A percentile compares a stretch with the other conserved stretches of the same genome.
Evolutionary conservation across 2,888 invertebrate genomes (phyloP).

Genomic region (Muschampia plurimacula): DNA sequence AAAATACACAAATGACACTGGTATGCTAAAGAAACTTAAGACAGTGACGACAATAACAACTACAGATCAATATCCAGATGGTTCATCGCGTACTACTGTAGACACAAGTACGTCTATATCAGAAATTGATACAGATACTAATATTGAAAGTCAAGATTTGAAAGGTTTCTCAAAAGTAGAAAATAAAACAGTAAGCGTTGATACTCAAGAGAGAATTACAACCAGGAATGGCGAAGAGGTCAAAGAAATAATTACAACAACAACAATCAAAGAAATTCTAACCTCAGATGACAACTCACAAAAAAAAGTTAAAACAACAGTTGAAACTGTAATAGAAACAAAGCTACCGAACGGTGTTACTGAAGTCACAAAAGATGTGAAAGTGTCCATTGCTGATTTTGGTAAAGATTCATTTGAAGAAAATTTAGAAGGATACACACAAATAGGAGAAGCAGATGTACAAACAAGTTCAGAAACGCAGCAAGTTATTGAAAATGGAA

Average conservation of each 20-base stretch:
- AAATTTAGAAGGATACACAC: constrained; percentile 62
- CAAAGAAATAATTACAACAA: constrained; percentile 69
- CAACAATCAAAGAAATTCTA: constrained; percentile 72
- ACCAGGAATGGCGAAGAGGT: constrained; percentile 63
- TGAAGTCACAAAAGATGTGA: constrained; percentile 75
- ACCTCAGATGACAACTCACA: constrained; percentile 47
- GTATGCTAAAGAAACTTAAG: constrained; percentile 61
- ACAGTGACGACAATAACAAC: constrained; percentile 66
- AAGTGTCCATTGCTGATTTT: constrained; percentile 72
- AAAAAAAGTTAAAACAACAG: constrained; percentile 56
- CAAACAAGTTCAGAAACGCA: constrained; percentile 59
- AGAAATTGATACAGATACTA: constrained; percentile 60
- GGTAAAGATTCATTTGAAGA: constrained; percentile 64
- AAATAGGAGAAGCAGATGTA: constrained; percentile 62
- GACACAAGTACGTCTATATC: constrained; percentile 68
- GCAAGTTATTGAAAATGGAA: constrained; percentile 61
- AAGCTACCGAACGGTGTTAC: constrained; percentile 66
- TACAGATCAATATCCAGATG: constrained; percentile 73
- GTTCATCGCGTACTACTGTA: constrained; percentile 63
- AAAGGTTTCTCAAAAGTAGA: constrained; percentile 59
- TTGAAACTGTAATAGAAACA: constrained; percentile 68
- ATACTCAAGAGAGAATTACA: constrained; percentile 61
- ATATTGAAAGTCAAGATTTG: constrained; percentile 51
- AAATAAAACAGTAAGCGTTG: constrained; percentile 64
- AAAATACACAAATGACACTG: constrained; percentile 59